These are phyloP conservation scores for Galerucella calmariensis DNA, from an alignment of 2,888 invertebrate genomes.

Conservation along the genomic window DNA sequence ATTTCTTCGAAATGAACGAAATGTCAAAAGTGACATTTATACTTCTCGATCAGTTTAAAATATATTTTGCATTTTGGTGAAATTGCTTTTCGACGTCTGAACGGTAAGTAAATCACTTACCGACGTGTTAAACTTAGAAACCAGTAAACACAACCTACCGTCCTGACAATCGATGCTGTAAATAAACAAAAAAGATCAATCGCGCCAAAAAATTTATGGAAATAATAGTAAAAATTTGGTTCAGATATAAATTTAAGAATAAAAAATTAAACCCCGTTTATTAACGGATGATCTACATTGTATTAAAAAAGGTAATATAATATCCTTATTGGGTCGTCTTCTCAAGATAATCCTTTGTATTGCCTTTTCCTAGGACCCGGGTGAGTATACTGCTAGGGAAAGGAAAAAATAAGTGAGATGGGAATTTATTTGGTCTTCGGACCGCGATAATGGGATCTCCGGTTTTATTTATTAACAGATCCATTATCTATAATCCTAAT, in stretches of 20 bases:
- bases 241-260: neutral
- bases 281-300: conserved; percentile 6
- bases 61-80: too few species aligned
- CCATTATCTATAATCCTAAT: conserved; percentile 59
- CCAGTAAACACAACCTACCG: too few species aligned
- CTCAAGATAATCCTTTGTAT: conserved; percentile 50
- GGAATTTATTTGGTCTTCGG: conserved; percentile 60
- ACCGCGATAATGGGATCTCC: conserved; percentile 61
- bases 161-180: too few species aligned
- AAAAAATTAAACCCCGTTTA: neutral
- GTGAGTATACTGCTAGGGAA: conserved; percentile 40
- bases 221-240: too few species aligned
- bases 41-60: too few species aligned
- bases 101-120: too few species aligned
- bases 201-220: too few species aligned
- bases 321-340: conserved; percentile 9
- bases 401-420: conserved; percentile 52
- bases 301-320: conserved; percentile 7
- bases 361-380: conserved; percentile 50
- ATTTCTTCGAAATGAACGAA: too few species aligned
- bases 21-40: too few species aligned
- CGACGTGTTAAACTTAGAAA: too few species aligned
- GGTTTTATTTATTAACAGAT: conserved; percentile 62
- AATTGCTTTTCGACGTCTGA: too few species aligned
- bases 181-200: too few species aligned